Base-by-base conservation (phyloP, 2,888 invertebrate genomes). In the Heteromurus nitidus region DNA sequence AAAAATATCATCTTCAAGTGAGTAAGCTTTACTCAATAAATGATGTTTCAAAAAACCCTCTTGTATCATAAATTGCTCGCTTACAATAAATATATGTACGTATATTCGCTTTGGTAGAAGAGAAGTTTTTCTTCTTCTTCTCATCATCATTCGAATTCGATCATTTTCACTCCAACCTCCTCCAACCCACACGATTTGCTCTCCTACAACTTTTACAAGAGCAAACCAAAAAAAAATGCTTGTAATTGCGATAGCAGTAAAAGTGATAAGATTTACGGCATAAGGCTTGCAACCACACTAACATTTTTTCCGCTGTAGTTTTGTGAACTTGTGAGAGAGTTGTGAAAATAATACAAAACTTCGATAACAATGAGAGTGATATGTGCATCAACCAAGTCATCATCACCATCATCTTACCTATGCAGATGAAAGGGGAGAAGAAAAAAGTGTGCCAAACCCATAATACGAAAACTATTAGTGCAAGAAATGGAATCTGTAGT, bases 231-330 rank as follows among this genome's bases (percentile, higher is more conserved):
- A 9, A 50, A 18, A 18, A n/a, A 50, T 18, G 20, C 5, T 30
- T 60, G 60, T 60, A 60, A 60, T 60, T 60, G 60, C 26, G 58
- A 31, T 70, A 22, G 55, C 58, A 70, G 70, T 70, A 70, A 70
- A 70, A 70, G 70, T 70, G 70, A 70, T 70, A 70, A 70, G 70
- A 70, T 70, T 70, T 70, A 70, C 42, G 70, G 70, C 42, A 58
- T 58, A 42, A 55, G 20, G 42, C 28, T 70, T 58, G 36, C 60
- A 60, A 60, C 55, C 55, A 55, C 60, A n/a, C n/a, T n/a, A n/a
- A n/a, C n/a, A n/a, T n/a, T n/a, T n/a, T 60, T 60, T 30, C 60
- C 60, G 30, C 31, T 60, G n/a, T n/a, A n/a, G n/a, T n/a, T n/a
- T n/a, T n/a, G n/a, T n/a, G n/a, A n/a, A n/a, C n/a, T n/a, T n/a